phyloP scores from a whole-genome alignment of 1,140 invertebrate genomes.

The Zaprionus tsacasi region DNA sequence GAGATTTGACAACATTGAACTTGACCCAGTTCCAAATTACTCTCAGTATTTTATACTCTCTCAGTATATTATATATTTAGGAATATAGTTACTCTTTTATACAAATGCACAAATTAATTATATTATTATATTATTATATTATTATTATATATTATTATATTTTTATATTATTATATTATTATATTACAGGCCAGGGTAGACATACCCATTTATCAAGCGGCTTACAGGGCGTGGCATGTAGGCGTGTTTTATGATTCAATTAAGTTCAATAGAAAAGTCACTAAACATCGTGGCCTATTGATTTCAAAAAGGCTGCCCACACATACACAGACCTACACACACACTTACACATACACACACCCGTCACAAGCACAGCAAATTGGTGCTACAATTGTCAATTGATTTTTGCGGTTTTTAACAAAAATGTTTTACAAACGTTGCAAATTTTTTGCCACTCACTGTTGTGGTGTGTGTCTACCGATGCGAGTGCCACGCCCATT shows the following conservation, averaged over 20 bases:
- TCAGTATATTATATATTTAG: too few species aligned
- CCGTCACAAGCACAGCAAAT: slow-evolving; percentile 18
- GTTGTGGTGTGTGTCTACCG: slow-evolving; percentile 19
- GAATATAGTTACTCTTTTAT: too few species aligned
- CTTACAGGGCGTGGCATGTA: slow-evolving; percentile 4
- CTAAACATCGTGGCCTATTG: slow-evolving; percentile 61
- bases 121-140: too few species aligned
- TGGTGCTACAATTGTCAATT: slow-evolving; percentile 74
- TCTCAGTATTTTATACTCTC: too few species aligned
- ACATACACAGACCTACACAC: slow-evolving; percentile 5
- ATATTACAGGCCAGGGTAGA: not conserved
- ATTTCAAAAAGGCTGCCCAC: slow-evolving; percentile 30
- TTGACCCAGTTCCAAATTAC: too few species aligned
- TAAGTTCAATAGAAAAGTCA: slow-evolving; percentile 67
- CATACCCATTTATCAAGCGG: not conserved
- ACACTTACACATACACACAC: slow-evolving; percentile 7
- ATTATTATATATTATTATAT: too few species aligned
- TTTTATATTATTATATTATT: too few species aligned
- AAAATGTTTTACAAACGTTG: slow-evolving; percentile 70
- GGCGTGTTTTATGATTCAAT: slow-evolving; percentile 69
- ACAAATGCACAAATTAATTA: too few species aligned
- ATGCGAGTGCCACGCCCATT: slow-evolving; percentile 64
- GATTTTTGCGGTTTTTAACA: slow-evolving; percentile 79
- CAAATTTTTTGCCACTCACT: slow-evolving; percentile 34
- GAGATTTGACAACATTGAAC: too few species aligned